Conservation (phyloP, 2,113 vertebrate genomes). For the Heptranchias perlo region DNA sequence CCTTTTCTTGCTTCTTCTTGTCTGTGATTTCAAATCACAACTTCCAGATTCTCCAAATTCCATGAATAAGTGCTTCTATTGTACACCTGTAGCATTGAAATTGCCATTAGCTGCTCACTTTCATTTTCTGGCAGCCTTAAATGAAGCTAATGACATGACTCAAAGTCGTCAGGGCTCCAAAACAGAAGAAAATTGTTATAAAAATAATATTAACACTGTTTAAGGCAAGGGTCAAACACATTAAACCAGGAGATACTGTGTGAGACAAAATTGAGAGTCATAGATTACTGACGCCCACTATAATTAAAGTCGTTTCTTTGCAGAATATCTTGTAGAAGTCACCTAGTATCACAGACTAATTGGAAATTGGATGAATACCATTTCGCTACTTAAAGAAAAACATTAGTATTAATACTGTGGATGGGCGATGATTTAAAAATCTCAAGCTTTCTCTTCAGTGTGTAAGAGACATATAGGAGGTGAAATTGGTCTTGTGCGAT, state of each 20-base stretch:
- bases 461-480: background rate
- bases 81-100: background rate
- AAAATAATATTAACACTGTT: background rate
- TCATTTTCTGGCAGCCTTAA: background rate
- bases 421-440: background rate
- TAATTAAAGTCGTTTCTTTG: background rate
- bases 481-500: background rate
- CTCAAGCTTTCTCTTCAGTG: background rate
- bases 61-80: background rate
- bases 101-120: background rate
- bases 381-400: background rate
- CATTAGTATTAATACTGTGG: background rate
- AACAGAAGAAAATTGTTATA: background rate
- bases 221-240: too few relatives aligned
- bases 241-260: background rate
- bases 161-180: background rate
- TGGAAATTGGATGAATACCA: background rate
- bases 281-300: background rate
- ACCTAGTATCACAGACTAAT: background rate
- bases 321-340: background rate
- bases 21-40: constrained; percentile 3
- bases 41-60: too few relatives aligned
- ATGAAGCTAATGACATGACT: background rate
- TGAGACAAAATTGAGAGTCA: background rate
- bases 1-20: constrained; percentile 43